phyloP scores from a whole-genome alignment of 2,797 vertebrate species.

The Coranthus polyacanthus region DNA sequence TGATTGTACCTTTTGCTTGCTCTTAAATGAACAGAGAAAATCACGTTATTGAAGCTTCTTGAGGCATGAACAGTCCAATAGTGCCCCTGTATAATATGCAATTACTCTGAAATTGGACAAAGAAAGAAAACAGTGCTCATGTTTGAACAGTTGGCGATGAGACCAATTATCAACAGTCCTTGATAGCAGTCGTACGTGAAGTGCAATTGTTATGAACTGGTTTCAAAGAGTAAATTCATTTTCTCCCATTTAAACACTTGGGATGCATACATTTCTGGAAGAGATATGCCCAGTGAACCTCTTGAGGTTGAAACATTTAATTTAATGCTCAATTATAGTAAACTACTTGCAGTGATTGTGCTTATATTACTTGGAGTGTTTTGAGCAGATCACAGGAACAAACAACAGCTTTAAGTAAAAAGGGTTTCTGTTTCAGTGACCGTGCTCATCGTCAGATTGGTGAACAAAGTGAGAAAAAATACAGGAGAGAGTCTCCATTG shows the following conservation, averaged over 20 bases:
- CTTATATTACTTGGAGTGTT: constrained; percentile 13
- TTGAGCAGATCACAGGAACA: constrained; percentile 44
- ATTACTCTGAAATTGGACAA: constrained; percentile 56
- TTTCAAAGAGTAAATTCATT: constrained; percentile 37
- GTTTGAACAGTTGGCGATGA: constrained; percentile 44
- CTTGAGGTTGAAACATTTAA: constrained; percentile 46
- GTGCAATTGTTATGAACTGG: constrained; percentile 39
- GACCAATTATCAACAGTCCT: constrained; percentile 51
- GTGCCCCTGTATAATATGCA: constrained; percentile 47
- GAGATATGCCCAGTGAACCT: constrained; percentile 35
- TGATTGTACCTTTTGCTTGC: constrained; percentile 52
- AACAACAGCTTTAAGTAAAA: constrained; percentile 10
- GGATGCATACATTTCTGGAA: constrained; percentile 5
- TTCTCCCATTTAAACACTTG: constrained; percentile 15
- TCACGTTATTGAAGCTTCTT: constrained; percentile 57
- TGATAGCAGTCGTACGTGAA: constrained; percentile 37
- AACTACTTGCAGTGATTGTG: constrained; percentile 10
- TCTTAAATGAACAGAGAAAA: constrained; percentile 54
- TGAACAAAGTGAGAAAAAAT: constrained; percentile 16
- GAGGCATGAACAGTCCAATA: constrained; percentile 42
- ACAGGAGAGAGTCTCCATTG: constrained; percentile 2
- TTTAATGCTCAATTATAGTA: constrained; percentile 48
- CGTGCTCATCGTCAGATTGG: constrained; percentile 14
- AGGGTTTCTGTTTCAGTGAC: constrained; percentile 17
- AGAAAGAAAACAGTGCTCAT: constrained; percentile 37